A percentile compares a stretch with the other conserved stretches of the same genome.
Evolutionary conservation across 1,140 invertebrate genomes (phyloP).

Genomic region (Pteromalus puparum): DNA sequence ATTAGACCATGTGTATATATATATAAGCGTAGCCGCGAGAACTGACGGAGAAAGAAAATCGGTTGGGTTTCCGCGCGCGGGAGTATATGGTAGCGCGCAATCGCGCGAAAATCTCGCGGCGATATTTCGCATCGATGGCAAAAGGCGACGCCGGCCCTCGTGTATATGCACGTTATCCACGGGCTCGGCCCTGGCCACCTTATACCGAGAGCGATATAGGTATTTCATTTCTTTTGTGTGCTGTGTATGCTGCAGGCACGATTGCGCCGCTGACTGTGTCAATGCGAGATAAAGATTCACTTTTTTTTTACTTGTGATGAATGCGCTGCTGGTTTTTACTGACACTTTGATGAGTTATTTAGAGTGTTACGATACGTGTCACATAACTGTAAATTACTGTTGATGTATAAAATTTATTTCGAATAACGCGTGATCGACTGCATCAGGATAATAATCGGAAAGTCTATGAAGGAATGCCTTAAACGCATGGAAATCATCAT

Average conservation of each 20-base stretch:
- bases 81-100: background rate
- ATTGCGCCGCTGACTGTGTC: background rate
- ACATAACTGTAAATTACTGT: too few species aligned
- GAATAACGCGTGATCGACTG: too few species aligned
- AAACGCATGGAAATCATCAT: background rate
- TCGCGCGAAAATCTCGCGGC: conserved; percentile 34
- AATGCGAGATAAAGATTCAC: background rate
- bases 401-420: too few species aligned
- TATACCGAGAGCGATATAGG: background rate
- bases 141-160: background rate
- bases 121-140: conserved; percentile 10
- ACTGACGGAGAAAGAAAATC: conserved; percentile 21
- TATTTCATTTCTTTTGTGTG: conserved; percentile 37
- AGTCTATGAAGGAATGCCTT: too few species aligned
- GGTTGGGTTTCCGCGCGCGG: conserved; percentile 14
- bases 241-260: too few species aligned
- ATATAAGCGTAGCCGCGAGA: conserved; percentile 27
- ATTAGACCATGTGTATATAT: conserved; percentile 62
- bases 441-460: too few species aligned
- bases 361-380: too few species aligned
- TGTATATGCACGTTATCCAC: background rate
- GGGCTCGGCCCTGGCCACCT: conserved; percentile 15
- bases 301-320: background rate
- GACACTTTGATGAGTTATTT: background rate
- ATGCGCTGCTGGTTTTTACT: background rate